Conservation (phyloP, 1,140 invertebrate species). For the Diabrotica undecimpunctata region DNA sequence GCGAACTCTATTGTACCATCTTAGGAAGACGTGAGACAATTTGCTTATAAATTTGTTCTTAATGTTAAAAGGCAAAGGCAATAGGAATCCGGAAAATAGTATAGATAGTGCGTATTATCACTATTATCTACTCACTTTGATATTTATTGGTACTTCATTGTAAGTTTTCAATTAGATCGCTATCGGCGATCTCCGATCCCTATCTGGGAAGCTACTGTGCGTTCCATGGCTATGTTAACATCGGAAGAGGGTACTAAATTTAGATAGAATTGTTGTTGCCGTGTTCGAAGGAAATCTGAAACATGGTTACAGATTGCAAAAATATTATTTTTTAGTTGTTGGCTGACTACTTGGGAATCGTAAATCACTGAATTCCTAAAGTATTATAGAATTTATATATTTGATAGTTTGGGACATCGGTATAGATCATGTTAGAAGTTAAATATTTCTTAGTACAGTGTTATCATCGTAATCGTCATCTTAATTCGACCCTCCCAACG, state of each 20-base stretch:
- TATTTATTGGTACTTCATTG: not conserved
- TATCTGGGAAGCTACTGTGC: conserved; percentile 1
- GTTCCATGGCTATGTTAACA: not conserved
- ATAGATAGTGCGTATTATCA: not conserved
- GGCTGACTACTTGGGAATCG: too few species aligned
- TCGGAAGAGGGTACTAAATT: not conserved
- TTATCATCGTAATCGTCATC: too few species aligned
- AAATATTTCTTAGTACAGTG: too few species aligned
- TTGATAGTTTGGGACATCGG: too few species aligned
- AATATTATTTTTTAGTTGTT: too few species aligned
- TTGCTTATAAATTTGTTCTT: not conserved
- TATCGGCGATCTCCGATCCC: not conserved
- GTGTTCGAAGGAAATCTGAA: not conserved
- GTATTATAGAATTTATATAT: too few species aligned
- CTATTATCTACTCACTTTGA: conserved; percentile 1
- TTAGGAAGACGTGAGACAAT: not conserved
- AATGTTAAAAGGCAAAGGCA: not conserved
- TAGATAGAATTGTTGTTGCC: not conserved
- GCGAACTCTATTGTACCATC: not conserved
- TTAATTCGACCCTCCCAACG: too few species aligned
- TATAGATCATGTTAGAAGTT: too few species aligned
- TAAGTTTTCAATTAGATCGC: conserved; percentile 1
- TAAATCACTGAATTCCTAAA: too few species aligned
- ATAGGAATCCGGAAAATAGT: conserved; percentile 1
- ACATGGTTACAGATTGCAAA: too few species aligned